Conservation (phyloP, 35 echinoderm and acorn worm species). For the Lytechinus variegatus region DNA sequence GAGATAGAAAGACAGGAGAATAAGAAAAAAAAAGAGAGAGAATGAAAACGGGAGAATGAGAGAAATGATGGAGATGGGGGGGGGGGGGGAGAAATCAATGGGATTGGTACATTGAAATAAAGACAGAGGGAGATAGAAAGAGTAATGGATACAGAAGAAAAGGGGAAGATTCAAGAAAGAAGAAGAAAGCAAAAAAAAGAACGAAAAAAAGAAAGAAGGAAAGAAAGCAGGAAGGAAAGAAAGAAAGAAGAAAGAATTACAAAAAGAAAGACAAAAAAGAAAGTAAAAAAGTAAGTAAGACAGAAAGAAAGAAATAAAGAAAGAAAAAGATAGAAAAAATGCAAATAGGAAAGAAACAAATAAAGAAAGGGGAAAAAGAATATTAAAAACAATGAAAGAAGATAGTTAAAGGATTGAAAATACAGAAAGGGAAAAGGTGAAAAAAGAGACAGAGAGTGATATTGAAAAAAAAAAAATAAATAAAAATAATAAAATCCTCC, state of each 20-base stretch:
- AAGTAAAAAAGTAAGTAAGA: not conserved
- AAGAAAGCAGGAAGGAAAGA: not conserved
- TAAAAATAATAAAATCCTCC: too few relatives aligned
- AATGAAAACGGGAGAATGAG: not conserved
- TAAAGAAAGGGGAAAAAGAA: not conserved
- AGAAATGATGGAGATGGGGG: not conserved
- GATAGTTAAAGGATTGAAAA: not conserved
- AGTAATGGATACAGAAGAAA: not conserved
- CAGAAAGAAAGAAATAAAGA: not conserved
- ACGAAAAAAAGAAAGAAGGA: not conserved
- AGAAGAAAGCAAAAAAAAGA: not conserved
- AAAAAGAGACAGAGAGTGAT: not conserved
- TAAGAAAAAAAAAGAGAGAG: not conserved
- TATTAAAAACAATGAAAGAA: not conserved
- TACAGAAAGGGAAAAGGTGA: not conserved
- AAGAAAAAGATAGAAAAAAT: not conserved
- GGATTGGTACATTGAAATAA: not conserved
- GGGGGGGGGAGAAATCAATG: not conserved
- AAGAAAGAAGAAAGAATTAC: not conserved
- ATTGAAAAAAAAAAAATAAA: too few relatives aligned
- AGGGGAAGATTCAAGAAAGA: not conserved
- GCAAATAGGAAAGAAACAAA: not conserved
- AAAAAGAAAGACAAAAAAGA: not conserved
- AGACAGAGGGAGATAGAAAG: not conserved
- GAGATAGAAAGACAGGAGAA: not conserved